A percentile compares a stretch with the other conserved stretches of the same genome.
Conservation (phyloP, 92 coral and sea anemone genomes). For the Scolanthus callimorphus region DNA sequence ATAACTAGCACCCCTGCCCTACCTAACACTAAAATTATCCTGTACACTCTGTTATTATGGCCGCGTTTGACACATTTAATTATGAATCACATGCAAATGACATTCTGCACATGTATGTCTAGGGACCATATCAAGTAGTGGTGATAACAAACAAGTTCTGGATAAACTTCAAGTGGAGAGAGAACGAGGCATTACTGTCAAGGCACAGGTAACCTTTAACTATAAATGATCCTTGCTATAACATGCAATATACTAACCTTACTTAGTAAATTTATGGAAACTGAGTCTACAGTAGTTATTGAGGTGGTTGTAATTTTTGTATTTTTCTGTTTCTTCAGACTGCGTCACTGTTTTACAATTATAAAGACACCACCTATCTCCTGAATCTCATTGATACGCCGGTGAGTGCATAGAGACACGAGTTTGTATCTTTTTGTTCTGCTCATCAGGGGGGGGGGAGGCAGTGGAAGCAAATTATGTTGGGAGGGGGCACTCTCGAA, state of each 20-base stretch:
- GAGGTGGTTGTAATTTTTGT: background rate
- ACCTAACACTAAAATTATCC: no score
- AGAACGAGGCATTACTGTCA: slow-evolving; percentile 98
- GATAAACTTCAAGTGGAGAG: slow-evolving; percentile 96
- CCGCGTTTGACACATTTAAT: no score
- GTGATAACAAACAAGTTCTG: slow-evolving; percentile 85
- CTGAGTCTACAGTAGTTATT: background rate
- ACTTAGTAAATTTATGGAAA: no score
- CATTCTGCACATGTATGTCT: no score
- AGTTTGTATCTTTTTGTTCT: background rate
- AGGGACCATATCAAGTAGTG: slow-evolving; percentile 79
- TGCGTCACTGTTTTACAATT: slow-evolving; percentile 77
- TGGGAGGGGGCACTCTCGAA: no score
- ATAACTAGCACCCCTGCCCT: no score
- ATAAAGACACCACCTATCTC: slow-evolving; percentile 66
- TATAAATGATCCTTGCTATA: no score
- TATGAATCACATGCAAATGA: no score
- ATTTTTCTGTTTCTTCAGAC: slow-evolving; percentile 52
- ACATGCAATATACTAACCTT: no score
- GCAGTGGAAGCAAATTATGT: no score
- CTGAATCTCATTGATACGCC: slow-evolving; percentile 96
- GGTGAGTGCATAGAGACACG: slow-evolving; percentile 40
- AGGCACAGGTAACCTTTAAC: slow-evolving; percentile 69
- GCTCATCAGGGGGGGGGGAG: no score
- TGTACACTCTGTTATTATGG: no score